Evolutionary conservation across 2,113 vertebrate genomes (phyloP), one percentile per base, ranked within the genome.

Genomic region (Campylomormyrus numenius): DNA sequence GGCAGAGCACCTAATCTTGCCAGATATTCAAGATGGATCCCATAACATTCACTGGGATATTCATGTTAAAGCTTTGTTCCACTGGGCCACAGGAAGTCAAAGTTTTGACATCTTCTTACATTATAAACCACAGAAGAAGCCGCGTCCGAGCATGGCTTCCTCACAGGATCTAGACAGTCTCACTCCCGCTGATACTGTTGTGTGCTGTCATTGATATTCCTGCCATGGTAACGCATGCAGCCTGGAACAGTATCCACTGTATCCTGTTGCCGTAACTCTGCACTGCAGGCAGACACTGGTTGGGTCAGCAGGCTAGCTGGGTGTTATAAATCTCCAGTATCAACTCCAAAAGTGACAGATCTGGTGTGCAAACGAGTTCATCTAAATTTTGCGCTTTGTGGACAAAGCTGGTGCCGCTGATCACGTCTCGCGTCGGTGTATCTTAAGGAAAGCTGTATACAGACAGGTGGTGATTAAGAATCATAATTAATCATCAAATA

Each of bases 181-280:
- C 66, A 87, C 89, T 77, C 84, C 87, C 46, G 31, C 66, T 58
- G 94, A 94, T 94, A 93, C 90, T 90, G 92, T 95, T 93, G 93
- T 93, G 92, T 93, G 93, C 93, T 95, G 92, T 94, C 93, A 90
- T 93, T 95, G 92, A 91, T 92, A 92, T 92, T 39, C 93, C 91
- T 92, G 92, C 93, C 89, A 49, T 77, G 89, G 39, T 46, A 85
- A 85, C 17, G 91, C 80, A 95, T 91, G 88, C 80, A 88, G 93
- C 92, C 92, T 95, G 95, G 92, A 96, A 96, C 92, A 93, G 92
- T 91, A 95, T 92, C 92, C 91, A 90, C 80, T 90, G 80, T 92
- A 94, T 95, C 93, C 88, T 90, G 48, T 93, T 93, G 93, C 95
- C 93, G 93, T 92, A 94, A 94, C 87, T 93, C 0, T 90, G 89